Base-by-base conservation (phyloP, 2,113 vertebrate species). In the Petroica traversi region DNA sequence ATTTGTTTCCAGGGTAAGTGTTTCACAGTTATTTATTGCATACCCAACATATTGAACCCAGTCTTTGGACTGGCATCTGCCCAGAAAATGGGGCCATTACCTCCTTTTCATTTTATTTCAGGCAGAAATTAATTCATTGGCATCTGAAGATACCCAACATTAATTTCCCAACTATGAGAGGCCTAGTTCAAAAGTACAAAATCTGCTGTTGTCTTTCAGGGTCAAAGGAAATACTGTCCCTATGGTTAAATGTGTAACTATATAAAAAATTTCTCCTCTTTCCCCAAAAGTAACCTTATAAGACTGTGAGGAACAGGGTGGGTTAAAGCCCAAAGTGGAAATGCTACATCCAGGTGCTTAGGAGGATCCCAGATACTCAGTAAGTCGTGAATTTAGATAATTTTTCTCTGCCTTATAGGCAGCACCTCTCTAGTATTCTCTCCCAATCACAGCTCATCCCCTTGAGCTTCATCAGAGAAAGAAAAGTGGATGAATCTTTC, bases 331-430 rank as follows among this genome's bases (percentile, higher is more conserved):
- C 26, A 19, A 64, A 68, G 13, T 29, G 52, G 15, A 74, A 57
- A 66, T 45, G 36, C 3, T 58, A 34, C 20, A 22, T 41, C 43
- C 34, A 25, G 8, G 9, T 78, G 48, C 19, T 81, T 22, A 72
- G 62, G 6, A 62, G 14, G 8, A 40, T 3, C 2, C 2, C 26
- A 54, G 12, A 28, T 78, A 75, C 23, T 63, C 64, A 59, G 19
- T 11, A 36, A 9, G 20, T 26, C 0, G 0, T 69, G n/a, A 78
- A 66, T 85, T 59, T 46, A 72, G 15, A 31, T 38, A 2, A 1
- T 38, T 43, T 61, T 92, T 91, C 57, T 46, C 28, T 62, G 8
- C 4, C 33, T 66, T 36, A 28, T 10, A n/a, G 49, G 24, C 8
- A 71, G 23, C 4, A 1, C 16, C n/a, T 68, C 41, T 84, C 22